Evolutionary conservation across 2,888 invertebrate species (phyloP).

Genomic region (Andricus quercusramuli): DNA sequence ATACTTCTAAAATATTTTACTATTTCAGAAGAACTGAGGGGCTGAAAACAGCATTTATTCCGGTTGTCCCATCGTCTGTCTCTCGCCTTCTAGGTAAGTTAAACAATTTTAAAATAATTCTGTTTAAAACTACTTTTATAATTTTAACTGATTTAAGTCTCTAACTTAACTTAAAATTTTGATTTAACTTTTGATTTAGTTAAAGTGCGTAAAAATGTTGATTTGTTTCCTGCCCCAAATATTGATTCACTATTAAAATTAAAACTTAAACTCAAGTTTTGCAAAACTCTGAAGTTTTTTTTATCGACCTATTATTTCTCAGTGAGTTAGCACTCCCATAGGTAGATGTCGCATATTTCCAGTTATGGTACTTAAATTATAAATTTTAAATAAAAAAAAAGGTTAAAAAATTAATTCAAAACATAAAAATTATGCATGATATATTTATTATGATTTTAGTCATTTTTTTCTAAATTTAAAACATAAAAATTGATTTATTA

Average conservation of each 20-base stretch:
- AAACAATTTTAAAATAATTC: background rate
- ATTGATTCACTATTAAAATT: too few species aligned
- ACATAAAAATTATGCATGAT: background rate
- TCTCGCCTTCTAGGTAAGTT: slow-evolving; percentile 12
- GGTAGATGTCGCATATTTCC: slow-evolving; percentile 6
- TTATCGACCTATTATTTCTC: background rate
- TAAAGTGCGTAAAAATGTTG: too few species aligned
- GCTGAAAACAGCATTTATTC: slow-evolving; percentile 2
- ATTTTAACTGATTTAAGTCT: background rate
- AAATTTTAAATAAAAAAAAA: background rate
- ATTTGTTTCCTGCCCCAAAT: too few species aligned
- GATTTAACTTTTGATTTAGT: too few species aligned
- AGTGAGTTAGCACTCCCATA: background rate
- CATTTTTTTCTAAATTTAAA: background rate
- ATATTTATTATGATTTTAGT: too few species aligned
- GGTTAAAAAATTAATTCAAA: background rate
- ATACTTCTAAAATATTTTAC: background rate
- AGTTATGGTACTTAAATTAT: background rate
- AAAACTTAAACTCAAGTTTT: too few species aligned
- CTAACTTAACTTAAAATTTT: too few species aligned
- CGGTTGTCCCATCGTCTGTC: slow-evolving; percentile 7
- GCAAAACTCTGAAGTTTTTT: background rate
- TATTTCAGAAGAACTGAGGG: slow-evolving; percentile 12
- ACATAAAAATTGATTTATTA: background rate
- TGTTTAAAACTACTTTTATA: background rate